A percentile compares a stretch with the other conserved stretches of the same genome.
Evolutionary conservation across 1,140 invertebrate genomes (phyloP).

Genomic region (Neodiprion pinetum): DNA sequence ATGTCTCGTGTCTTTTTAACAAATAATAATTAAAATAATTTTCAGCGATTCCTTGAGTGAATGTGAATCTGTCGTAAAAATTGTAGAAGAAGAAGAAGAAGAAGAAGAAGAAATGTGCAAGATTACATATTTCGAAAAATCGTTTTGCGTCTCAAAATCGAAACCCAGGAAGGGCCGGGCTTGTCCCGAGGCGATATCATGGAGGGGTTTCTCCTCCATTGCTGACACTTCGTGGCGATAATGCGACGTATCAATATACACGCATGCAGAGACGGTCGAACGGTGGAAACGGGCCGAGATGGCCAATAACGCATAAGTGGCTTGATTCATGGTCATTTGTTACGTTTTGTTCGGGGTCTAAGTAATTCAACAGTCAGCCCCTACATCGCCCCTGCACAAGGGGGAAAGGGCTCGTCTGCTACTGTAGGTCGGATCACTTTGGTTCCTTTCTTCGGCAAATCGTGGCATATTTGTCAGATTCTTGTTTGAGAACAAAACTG

Average conservation of each 20-base stretch:
- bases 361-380: conserved; percentile 54
- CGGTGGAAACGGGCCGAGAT: conserved; percentile 33
- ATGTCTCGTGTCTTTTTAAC: too few relatives aligned
- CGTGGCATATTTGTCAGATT: conserved; percentile 63
- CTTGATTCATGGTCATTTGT: conserved; percentile 54
- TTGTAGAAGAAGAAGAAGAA: too few relatives aligned
- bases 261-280: neutral
- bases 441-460: conserved; percentile 56
- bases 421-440: conserved; percentile 5
- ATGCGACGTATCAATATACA: conserved; percentile 52
- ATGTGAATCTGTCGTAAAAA: too few relatives aligned
- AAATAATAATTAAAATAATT: too few relatives aligned
- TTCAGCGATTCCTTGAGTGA: too few relatives aligned
- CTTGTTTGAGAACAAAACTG: conserved; percentile 59
- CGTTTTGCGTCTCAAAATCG: too few relatives aligned
- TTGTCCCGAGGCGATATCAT: too few relatives aligned
- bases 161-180: too few relatives aligned
- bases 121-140: too few relatives aligned
- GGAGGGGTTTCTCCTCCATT: neutral
- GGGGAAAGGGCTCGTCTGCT: conserved; percentile 10
- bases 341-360: conserved; percentile 56
- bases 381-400: conserved; percentile 11
- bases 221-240: conserved; percentile 20
- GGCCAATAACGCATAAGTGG: conserved; percentile 57
- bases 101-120: too few relatives aligned